A percentile compares a stretch with the other conserved stretches of the same genome.
Conservation (phyloP, 1,140 invertebrate genomes). For the Eupristina koningsbergeri region DNA sequence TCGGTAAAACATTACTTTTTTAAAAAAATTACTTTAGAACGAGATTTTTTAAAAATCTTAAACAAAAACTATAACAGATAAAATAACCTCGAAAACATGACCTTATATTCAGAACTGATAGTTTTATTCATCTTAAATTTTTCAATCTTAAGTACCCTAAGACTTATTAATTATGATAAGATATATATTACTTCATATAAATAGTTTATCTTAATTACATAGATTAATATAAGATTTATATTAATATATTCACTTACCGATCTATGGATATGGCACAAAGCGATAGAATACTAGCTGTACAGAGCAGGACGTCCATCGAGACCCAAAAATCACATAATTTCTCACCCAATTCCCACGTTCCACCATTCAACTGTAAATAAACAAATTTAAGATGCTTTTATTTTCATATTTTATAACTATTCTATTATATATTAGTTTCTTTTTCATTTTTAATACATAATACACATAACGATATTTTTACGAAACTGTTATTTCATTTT, state of each 20-base stretch:
- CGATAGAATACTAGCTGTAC: constrained; percentile 88
- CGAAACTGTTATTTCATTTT: neutral
- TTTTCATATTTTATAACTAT: neutral
- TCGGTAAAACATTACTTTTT: no score
- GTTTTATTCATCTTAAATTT: neutral
- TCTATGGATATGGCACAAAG: constrained; percentile 90
- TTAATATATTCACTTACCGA: constrained; percentile 64
- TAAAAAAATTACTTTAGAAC: no score
- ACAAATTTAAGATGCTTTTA: neutral
- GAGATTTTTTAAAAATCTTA: no score
- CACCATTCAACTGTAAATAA: constrained; percentile 69
- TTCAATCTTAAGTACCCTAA: neutral
- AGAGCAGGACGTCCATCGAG: constrained; percentile 92
- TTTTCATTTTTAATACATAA: neutral
- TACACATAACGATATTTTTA: neutral
- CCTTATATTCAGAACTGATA: no score
- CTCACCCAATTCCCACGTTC: constrained; percentile 85
- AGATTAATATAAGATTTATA: neutral
- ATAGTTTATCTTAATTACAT: neutral
- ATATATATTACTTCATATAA: neutral
- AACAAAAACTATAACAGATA: no score
- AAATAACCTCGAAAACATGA: no score
- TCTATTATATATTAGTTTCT: neutral
- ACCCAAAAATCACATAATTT: constrained; percentile 91
- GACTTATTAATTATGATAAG: no score